These are phyloP conservation scores for Melipona beecheii DNA, from an alignment of 2,888 invertebrate species.

Conservation along the genomic window DNA sequence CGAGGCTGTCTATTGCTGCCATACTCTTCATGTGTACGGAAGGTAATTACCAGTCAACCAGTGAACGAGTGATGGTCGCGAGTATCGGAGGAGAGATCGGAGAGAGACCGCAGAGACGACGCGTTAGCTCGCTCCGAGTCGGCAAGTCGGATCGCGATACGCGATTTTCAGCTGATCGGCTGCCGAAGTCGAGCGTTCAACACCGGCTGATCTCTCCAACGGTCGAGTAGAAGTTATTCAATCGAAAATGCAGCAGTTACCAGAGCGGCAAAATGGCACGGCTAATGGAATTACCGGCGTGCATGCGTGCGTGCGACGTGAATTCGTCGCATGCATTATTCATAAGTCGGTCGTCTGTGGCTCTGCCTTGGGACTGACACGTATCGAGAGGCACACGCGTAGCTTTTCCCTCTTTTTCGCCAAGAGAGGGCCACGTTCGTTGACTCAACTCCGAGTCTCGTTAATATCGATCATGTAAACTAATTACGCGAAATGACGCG, in stretches of 20 bases:
- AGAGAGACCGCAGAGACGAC: background rate
- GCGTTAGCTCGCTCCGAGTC: background rate
- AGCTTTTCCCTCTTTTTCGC: slow-evolving; percentile 26
- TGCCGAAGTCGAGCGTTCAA: background rate
- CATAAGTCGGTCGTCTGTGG: slow-evolving; percentile 58
- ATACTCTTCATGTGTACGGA: slow-evolving; percentile 83
- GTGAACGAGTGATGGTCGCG: background rate
- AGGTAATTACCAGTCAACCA: slow-evolving; percentile 74
- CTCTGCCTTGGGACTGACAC: slow-evolving; percentile 30
- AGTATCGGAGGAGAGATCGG: too few species aligned
- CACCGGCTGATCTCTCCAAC: background rate
- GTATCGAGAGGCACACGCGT: background rate
- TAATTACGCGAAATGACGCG: slow-evolving; percentile 38
- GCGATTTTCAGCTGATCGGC: background rate
- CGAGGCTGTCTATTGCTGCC: slow-evolving; percentile 83
- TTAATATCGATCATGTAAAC: slow-evolving; percentile 55
- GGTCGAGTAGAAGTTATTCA: slow-evolving; percentile 42
- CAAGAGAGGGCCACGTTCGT: background rate
- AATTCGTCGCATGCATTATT: slow-evolving; percentile 72
- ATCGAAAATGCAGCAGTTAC: slow-evolving; percentile 56
- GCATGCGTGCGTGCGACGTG: slow-evolving; percentile 70
- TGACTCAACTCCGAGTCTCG: slow-evolving; percentile 1
- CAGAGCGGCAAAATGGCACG: slow-evolving; percentile 63
- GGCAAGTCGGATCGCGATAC: background rate
- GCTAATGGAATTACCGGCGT: slow-evolving; percentile 69